Percentiles rank a stretch among this genome's conserved stretches.
These are phyloP conservation scores for Rhopilema esculentum DNA, from an alignment of 30 jellyfish, hydroid and myxozoan species.

Conservation along the genomic window DNA sequence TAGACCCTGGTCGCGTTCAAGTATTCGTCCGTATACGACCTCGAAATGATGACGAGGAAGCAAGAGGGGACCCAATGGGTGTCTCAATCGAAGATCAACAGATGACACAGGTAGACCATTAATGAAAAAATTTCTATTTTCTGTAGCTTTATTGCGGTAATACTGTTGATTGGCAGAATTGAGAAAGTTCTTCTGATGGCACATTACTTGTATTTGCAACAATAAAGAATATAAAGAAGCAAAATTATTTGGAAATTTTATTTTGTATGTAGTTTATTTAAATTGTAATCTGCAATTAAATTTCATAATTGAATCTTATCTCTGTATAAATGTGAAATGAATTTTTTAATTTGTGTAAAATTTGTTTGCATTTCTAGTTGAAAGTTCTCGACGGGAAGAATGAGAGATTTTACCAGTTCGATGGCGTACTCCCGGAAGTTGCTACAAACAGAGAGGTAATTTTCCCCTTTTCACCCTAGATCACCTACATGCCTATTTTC, in stretches of 20 bases:
- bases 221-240: no score
- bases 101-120: conserved; percentile 79
- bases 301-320: no score
- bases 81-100: conserved; percentile 85
- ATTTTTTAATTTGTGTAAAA: neutral
- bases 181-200: no score
- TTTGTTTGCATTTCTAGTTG: conserved; percentile 29
- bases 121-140: neutral
- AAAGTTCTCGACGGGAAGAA: conserved; percentile 86
- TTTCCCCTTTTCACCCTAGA: no score
- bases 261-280: no score
- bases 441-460: conserved; percentile 82
- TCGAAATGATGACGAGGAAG: conserved; percentile 84
- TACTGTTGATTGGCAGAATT: no score
- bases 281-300: no score
- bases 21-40: conserved; percentile 96
- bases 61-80: conserved; percentile 84
- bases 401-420: conserved; percentile 84
- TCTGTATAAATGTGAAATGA: neutral
- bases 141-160: no score
- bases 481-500: no score
- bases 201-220: neutral
- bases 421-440: conserved; percentile 77
- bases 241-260: no score
- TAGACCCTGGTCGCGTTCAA: conserved; percentile 98